These are phyloP conservation scores for Upupa epops DNA, from an alignment of 2,113 vertebrate species.

Conservation along the genomic window DNA sequence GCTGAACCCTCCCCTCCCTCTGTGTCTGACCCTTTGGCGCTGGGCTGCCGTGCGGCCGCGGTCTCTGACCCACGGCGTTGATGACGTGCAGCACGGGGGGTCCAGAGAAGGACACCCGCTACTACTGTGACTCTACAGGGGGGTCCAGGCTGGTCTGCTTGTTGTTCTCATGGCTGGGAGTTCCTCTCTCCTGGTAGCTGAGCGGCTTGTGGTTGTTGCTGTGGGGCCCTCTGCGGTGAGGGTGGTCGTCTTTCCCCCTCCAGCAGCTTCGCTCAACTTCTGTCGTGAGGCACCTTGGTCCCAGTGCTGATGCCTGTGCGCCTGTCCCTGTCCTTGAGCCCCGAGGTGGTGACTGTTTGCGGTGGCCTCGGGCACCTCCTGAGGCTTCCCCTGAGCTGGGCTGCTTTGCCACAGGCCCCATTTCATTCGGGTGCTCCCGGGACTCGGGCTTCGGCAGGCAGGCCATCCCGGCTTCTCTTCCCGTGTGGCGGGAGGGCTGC, in stretches of 20 bases:
- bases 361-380: not conserved
- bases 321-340: not conserved
- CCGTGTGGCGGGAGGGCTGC: not conserved
- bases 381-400: not conserved
- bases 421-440: not conserved
- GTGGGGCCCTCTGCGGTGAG: not conserved
- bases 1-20: no score
- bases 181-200: rapidly evolving
- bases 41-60: no score
- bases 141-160: not conserved
- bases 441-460: not conserved
- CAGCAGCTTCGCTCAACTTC: not conserved
- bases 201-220: not conserved
- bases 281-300: not conserved
- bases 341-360: not conserved
- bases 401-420: not conserved
- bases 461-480: not conserved
- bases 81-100: no score
- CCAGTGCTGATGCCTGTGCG: not conserved
- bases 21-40: no score
- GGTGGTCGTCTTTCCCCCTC: not conserved
- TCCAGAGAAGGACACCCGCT: no score
- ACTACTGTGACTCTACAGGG: no score
- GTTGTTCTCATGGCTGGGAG: not conserved
- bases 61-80: no score